Base-by-base conservation (phyloP, 2,888 invertebrate genomes). In the Leptarthrus brevirostris region DNA sequence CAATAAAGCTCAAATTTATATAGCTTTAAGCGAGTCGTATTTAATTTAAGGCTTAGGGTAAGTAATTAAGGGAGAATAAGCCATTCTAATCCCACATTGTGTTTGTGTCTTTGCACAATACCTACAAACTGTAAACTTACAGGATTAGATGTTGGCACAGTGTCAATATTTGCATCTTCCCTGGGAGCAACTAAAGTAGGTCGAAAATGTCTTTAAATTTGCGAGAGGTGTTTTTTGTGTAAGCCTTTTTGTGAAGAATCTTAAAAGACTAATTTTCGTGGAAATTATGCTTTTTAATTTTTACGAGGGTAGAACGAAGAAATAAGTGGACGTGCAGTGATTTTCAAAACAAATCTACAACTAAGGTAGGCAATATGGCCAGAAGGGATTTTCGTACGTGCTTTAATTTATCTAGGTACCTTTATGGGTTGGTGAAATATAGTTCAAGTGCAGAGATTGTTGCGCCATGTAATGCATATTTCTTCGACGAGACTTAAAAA, bases 151-250 rank as follows among this genome's bases (percentile, higher is more conserved):
- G 36, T 58, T 58, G 58, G 58, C 58, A 36, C 20, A 16, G 20
- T 58, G 58, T 58, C 58, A 58, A 58, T 58, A 58, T 58, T 58
- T 58, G 58, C 36, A 36, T 36, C 36, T 58, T 58, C 18, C 18
- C 10, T 16, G 36, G 1, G 36, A 36, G 36, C 36, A 36, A 6
- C 18, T 20, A 36, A 58, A 58, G 34, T 58, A 58, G 58, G 58
- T 58, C 58, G 58, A 36, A 34, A 58, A 58, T 58, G 36, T n/a
- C 58, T 58, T 58, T 14, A 36, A 58, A 58, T 58, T 58, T 58
- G 18, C 36, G 36, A 58, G 36, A 58, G 58, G 58, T 34, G 36
- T 58, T 36, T 34, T 36, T 58, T 16, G 34, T 36, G 3, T 58
- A 36, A 58, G 20, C 36, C 20, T 18, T 58, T 58, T 26, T 36